Conservation (phyloP, 1,140 invertebrate species). For the Bombyx mori region ASM3026992v2 NC_085109.1:12988001-12988500, state of each 20-base stretch:
- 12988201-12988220: conserved; percentile 46
- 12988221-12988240: conserved; percentile 12
- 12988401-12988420: no score
- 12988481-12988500: conserved; percentile 35
- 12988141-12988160: conserved; percentile 44
- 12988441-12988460: conserved; percentile 30
- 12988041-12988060: conserved; percentile 45
- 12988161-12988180: conserved; percentile 4
- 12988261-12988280: not conserved
- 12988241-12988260: conserved; percentile 22
- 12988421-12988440: not conserved
- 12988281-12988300: no score
- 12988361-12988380: no score
- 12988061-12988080: conserved; percentile 35
- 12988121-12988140: conserved; percentile 45
- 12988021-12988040: conserved; percentile 1
- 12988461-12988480: conserved; percentile 27
- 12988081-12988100: conserved; percentile 46
- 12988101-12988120: conserved; percentile 55
- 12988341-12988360: no score
- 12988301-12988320: no score
- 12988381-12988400: no score
- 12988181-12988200: conserved; percentile 30
- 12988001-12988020: not conserved
- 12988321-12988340: no score